Conservation (phyloP, 1,140 invertebrate species). For the Drosophila pandora region DNA sequence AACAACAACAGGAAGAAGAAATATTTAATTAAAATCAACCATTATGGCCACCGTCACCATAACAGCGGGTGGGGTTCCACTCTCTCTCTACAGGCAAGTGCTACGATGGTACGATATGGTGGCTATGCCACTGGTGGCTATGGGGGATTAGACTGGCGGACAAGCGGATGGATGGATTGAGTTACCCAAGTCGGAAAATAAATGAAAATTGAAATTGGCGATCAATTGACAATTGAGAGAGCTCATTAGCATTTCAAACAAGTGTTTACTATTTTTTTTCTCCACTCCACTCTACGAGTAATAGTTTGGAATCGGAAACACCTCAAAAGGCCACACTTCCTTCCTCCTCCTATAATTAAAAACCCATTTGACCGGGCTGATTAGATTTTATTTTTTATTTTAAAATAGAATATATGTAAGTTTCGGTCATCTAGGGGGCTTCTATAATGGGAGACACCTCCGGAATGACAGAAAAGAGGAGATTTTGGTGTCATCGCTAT, state of each 20-base stretch:
- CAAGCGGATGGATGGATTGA: constrained; percentile 3
- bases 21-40: constrained; percentile 82
- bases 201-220: constrained; percentile 30
- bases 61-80: constrained; percentile 45
- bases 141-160: neutral
- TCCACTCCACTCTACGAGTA: too few relatives aligned
- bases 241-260: constrained; percentile 11
- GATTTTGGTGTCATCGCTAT: constrained; percentile 63
- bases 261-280: constrained; percentile 14
- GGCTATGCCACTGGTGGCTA: too few relatives aligned
- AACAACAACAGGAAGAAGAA: constrained; percentile 80
- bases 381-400: constrained; percentile 40
- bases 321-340: constrained; percentile 37
- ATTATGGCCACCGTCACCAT: constrained; percentile 72
- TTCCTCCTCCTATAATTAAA: constrained; percentile 44
- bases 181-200: neutral
- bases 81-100: constrained; percentile 1
- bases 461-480: neutral
- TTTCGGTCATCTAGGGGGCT: constrained; percentile 4
- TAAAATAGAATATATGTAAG: too few relatives aligned
- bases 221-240: constrained; percentile 44
- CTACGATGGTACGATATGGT: neutral
- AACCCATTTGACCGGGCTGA: constrained; percentile 59
- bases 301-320: constrained; percentile 38
- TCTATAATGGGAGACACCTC: too few relatives aligned